Percentiles rank a stretch among this genome's conserved stretches.
phyloP scores from a whole-genome alignment of 2,888 invertebrate genomes.

The Venusia cambrica region DNA sequence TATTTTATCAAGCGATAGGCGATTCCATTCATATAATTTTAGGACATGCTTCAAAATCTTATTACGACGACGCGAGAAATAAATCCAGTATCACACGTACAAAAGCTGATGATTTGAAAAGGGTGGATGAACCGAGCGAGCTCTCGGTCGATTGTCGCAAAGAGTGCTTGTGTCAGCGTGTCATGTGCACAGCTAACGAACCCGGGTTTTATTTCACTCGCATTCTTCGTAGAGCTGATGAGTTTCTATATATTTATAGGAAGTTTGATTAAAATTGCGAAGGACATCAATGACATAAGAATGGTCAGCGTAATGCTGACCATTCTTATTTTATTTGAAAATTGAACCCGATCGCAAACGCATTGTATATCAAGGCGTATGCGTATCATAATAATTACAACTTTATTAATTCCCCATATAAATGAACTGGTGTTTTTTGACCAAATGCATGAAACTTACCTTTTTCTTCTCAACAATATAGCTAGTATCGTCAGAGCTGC shows the following conservation, averaged over 20 bases:
- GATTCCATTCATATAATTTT: too few relatives aligned
- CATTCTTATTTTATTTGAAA: too few relatives aligned
- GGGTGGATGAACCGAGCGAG: constrained; percentile 37
- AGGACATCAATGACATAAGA: too few relatives aligned
- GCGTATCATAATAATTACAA: too few relatives aligned
- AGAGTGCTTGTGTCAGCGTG: constrained; percentile 55
- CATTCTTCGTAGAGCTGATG: constrained; percentile 16
- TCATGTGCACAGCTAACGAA: constrained; percentile 55
- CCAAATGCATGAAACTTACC: constrained; percentile 42
- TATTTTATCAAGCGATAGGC: too few relatives aligned
- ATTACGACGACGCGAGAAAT: constrained; percentile 1
- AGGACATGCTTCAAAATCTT: not conserved
- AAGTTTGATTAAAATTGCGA: constrained; percentile 1
- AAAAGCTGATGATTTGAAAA: constrained; percentile 36
- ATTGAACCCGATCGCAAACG: too few relatives aligned
- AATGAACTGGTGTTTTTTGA: not conserved
- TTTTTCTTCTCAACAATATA: constrained; percentile 78
- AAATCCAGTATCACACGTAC: constrained; percentile 18
- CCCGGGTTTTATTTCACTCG: constrained; percentile 33
- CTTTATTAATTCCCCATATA: too few relatives aligned
- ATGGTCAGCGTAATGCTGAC: too few relatives aligned
- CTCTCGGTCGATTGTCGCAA: constrained; percentile 35
- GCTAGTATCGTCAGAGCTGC: constrained; percentile 80
- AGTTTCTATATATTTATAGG: constrained; percentile 6
- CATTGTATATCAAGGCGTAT: too few relatives aligned